These are phyloP conservation scores for Triplophysa siluroides DNA, from an alignment of 2,113 vertebrate species.

Conservation along the genomic window DNA sequence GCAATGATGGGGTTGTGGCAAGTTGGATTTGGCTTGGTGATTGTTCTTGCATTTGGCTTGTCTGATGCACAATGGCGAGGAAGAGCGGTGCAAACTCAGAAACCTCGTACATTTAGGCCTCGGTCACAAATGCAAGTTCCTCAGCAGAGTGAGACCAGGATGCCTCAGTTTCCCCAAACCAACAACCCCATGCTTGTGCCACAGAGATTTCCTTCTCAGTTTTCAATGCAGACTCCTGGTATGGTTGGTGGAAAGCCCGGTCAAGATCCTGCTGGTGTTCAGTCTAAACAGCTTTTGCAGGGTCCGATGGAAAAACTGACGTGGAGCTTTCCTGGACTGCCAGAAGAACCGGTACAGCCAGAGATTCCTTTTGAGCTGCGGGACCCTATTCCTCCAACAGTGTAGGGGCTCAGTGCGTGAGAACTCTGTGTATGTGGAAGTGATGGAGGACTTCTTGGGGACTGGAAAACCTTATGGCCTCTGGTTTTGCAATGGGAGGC, in stretches of 20 bases:
- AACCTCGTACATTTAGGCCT: neutral
- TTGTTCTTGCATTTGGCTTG: neutral
- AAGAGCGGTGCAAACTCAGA: neutral
- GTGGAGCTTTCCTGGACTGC: slow-evolving; percentile 10
- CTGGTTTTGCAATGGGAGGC: slow-evolving; percentile 66
- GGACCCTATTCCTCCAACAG: slow-evolving; percentile 48
- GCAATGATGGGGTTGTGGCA: neutral
- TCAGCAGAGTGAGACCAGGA: neutral
- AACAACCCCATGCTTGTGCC: neutral
- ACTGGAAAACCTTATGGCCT: slow-evolving; percentile 59
- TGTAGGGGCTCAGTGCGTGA: slow-evolving; percentile 59
- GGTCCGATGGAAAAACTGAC: slow-evolving; percentile 47
- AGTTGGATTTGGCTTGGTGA: neutral
- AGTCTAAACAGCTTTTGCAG: neutral
- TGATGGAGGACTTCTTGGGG: slow-evolving; percentile 66
- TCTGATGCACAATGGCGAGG: neutral
- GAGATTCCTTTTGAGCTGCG: slow-evolving; percentile 10
- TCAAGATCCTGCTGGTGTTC: slow-evolving; percentile 1
- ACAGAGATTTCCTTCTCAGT: neutral
- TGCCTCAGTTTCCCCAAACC: too few species aligned
- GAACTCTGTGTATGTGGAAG: slow-evolving; percentile 53
- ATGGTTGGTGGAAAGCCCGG: neutral
- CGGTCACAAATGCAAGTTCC: neutral
- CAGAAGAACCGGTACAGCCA: neutral
- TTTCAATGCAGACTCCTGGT: neutral